Conservation (phyloP, 2,888 invertebrate species). For the Papilio gigon region DNA sequence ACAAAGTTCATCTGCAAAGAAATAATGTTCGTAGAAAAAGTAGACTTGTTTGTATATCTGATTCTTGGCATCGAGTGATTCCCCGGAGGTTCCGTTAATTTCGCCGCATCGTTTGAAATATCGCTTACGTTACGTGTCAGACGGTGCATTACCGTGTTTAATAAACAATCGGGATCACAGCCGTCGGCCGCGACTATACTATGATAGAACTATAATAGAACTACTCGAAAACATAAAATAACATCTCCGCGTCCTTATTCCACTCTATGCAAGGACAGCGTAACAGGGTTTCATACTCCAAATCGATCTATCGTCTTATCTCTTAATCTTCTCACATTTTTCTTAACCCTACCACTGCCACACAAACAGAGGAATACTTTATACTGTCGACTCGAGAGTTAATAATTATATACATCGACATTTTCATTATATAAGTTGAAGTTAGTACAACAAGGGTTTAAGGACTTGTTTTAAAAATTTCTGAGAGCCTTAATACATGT, state of each 20-base stretch:
- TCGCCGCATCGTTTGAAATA: neutral
- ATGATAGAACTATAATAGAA: conserved; percentile 5
- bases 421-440: no score
- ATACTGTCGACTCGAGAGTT: no score
- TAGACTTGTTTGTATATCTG: neutral
- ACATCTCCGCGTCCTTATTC: neutral
- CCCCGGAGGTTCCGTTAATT: neutral
- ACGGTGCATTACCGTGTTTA: conserved; percentile 20
- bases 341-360: no score
- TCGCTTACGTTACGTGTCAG: conserved; percentile 21
- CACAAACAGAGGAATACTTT: no score
- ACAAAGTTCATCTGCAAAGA: neutral
- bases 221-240: neutral
- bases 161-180: conserved; percentile 20
- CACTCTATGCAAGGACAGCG: no score
- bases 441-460: no score
- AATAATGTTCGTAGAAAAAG: neutral
- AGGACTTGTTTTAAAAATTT: no score
- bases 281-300: no score
- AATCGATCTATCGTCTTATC: no score
- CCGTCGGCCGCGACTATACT: neutral
- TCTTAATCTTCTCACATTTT: no score
- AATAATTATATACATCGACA: no score
- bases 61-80: conserved; percentile 13
- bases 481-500: no score